Evolutionary conservation across 2,797 vertebrate species (phyloP).

Genomic region (Sciaenops ocellatus): DNA sequence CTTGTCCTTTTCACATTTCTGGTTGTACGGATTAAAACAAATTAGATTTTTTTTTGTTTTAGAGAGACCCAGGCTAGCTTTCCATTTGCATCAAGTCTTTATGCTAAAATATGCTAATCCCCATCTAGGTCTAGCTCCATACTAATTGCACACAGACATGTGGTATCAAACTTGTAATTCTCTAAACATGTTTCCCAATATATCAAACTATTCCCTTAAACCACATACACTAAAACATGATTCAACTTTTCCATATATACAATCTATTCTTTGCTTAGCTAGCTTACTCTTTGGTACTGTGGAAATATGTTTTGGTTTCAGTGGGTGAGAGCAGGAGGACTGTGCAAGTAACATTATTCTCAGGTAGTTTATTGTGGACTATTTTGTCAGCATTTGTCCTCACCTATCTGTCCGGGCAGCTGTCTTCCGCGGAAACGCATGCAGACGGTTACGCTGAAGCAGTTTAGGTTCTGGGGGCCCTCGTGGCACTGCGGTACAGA

Average conservation of each 20-base stretch:
- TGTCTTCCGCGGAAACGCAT: conserved; percentile 91
- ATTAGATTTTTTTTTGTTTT: neutral
- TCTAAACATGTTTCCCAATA: neutral
- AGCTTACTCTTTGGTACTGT: neutral
- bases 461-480: conserved; percentile 91
- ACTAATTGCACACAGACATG: neutral
- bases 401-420: conserved; percentile 95
- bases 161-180: neutral
- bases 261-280: neutral
- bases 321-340: neutral
- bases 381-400: conserved; percentile 17
- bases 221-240: neutral
- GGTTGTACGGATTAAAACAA: neutral
- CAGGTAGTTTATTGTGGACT: neutral
- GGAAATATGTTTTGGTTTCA: neutral
- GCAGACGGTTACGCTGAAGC: conserved; percentile 91
- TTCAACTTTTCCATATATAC: neutral
- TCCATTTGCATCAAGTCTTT: neutral
- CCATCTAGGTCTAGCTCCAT: neutral
- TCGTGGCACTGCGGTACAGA: conserved; percentile 96
- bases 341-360: neutral
- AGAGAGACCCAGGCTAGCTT: neutral
- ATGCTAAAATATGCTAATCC: conserved; percentile 13
- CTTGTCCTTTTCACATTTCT: neutral
- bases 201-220: neutral